Evolutionary conservation across 2,888 invertebrate species (phyloP).

Genomic region (Timandra comae): DNA sequence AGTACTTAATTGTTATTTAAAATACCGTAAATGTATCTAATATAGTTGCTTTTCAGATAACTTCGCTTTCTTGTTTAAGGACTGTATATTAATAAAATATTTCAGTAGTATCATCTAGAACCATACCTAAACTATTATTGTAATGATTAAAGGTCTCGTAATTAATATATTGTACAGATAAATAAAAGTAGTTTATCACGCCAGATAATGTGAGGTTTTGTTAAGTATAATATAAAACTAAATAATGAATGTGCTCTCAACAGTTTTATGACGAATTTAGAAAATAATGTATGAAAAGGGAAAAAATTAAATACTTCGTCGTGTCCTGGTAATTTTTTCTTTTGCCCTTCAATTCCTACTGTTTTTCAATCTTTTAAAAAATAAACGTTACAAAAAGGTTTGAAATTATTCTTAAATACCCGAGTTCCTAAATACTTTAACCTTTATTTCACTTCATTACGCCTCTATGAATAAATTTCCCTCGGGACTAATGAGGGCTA

Average conservation of each 20-base stretch:
- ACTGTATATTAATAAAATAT: slow-evolving; percentile 48
- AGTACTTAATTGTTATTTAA: slow-evolving; percentile 36
- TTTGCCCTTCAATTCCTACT: slow-evolving; percentile 28
- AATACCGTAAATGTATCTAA: slow-evolving; percentile 14
- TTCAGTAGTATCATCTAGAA: slow-evolving; percentile 58
- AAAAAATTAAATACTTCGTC: slow-evolving; percentile 76
- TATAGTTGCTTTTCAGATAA: slow-evolving; percentile 42
- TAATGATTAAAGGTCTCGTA: slow-evolving; percentile 73
- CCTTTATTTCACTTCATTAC: no score
- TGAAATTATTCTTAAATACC: not conserved
- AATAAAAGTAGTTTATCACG: slow-evolving; percentile 74
- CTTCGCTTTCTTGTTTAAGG: slow-evolving; percentile 22
- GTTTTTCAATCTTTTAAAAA: slow-evolving; percentile 10
- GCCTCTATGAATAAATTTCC: no score
- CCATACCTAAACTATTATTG: slow-evolving; percentile 60
- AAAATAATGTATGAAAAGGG: slow-evolving; percentile 73
- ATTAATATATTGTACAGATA: slow-evolving; percentile 74
- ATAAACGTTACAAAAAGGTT: not conserved
- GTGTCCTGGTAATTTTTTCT: slow-evolving; percentile 66
- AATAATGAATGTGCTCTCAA: slow-evolving; percentile 74
- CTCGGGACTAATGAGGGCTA: no score
- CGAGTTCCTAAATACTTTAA: not conserved
- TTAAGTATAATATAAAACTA: slow-evolving; percentile 73
- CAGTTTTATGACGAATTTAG: slow-evolving; percentile 76
- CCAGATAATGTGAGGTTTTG: slow-evolving; percentile 70